Conservation (phyloP, 2,888 invertebrate species). For the Chloroclysta siterata region DNA sequence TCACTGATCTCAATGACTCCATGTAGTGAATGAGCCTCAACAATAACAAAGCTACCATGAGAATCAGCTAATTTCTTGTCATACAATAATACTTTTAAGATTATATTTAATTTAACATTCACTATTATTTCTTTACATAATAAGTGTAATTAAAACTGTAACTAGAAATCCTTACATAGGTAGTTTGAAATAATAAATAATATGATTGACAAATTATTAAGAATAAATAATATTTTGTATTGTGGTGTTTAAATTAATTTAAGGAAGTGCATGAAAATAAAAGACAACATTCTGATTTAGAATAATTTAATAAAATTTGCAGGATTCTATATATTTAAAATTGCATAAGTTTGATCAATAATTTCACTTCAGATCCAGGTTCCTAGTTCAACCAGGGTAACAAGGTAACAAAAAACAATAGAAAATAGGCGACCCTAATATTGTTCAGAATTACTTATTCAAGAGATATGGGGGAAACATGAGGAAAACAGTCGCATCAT, state of each 20-base stretch:
- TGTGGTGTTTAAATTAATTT: conserved; percentile 6
- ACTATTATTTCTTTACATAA: too few species aligned
- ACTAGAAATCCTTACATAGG: too few species aligned
- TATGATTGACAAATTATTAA: neutral
- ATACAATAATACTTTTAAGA: neutral
- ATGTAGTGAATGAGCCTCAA: conserved; percentile 5
- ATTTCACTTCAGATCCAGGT: conserved; percentile 22
- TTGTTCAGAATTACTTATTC: too few species aligned
- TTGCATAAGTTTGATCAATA: conserved; percentile 47
- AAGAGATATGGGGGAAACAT: too few species aligned
- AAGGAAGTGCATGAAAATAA: conserved; percentile 3
- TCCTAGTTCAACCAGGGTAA: neutral
- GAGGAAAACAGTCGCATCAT: too few species aligned
- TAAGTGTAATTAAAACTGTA: too few species aligned
- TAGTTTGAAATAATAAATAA: neutral
- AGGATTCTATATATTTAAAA: conserved; percentile 61
- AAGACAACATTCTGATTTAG: conserved; percentile 35
- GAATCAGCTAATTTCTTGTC: neutral
- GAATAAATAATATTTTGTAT: conserved; percentile 12
- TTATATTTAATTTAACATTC: neutral
- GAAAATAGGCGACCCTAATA: neutral
- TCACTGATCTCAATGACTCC: conserved; percentile 54
- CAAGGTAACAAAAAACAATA: neutral
- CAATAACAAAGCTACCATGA: neutral
- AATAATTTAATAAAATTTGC: conserved; percentile 57